Evolutionary conservation across 2,113 vertebrate species (phyloP).

Genomic region (Gallinago undulata): DNA sequence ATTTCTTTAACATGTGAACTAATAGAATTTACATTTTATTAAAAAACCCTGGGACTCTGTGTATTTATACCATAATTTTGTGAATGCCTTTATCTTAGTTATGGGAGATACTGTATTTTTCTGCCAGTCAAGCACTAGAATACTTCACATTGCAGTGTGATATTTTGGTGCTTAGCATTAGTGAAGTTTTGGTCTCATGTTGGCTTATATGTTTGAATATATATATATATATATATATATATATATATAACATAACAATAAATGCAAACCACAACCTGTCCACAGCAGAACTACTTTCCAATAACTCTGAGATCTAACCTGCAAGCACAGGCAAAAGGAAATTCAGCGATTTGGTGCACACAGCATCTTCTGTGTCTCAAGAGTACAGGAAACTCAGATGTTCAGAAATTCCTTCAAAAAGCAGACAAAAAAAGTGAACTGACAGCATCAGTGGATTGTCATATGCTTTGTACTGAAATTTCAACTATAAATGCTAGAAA

Average conservation of each 20-base stretch:
- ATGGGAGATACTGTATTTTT: neutral
- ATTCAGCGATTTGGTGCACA: neutral
- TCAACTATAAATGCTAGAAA: neutral
- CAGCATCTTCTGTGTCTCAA: neutral
- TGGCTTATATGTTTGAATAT: neutral
- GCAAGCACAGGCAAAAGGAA: neutral
- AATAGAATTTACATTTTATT: neutral
- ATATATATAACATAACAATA: neutral
- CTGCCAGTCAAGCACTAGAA: neutral
- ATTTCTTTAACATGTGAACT: neutral
- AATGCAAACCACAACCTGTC: neutral
- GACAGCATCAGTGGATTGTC: neutral
- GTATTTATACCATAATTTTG: neutral
- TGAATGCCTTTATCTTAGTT: neutral
- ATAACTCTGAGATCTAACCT: neutral
- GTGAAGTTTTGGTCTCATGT: neutral
- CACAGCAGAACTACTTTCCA: neutral
- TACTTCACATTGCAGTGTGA: neutral
- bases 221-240: too few species aligned
- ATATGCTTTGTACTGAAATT: neutral
- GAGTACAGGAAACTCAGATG: neutral
- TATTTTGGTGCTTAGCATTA: neutral
- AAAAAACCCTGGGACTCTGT: neutral
- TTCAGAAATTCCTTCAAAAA: neutral
- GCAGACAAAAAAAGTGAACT: neutral